Evolutionary conservation across 2,113 vertebrate genomes (phyloP).

Genomic region (Pluvialis apricaria): DNA sequence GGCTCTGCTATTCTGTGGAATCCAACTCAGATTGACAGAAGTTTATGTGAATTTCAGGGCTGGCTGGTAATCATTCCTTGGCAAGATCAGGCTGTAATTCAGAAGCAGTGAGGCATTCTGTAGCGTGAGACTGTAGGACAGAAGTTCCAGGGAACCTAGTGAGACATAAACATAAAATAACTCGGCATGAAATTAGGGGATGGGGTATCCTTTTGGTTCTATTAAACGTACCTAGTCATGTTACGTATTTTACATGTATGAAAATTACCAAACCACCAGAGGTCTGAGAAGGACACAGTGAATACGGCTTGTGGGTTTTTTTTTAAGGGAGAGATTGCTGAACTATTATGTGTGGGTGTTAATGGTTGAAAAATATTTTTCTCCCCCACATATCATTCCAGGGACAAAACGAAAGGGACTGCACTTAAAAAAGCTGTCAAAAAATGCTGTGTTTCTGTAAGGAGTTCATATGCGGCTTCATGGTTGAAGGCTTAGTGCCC

Average conservation of each 20-base stretch:
- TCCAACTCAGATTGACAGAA: neutral
- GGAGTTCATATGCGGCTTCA: neutral
- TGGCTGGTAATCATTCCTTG: neutral
- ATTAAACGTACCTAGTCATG: neutral
- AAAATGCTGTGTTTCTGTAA: neutral
- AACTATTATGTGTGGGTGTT: neutral
- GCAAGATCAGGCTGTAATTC: neutral
- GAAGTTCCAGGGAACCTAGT: neutral
- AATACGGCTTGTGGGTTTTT: neutral
- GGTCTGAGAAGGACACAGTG: neutral
- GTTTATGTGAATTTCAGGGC: neutral
- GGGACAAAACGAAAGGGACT: neutral
- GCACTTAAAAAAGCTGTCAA: neutral
- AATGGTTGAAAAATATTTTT: slow-evolving; percentile 21
- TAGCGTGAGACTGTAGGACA: neutral
- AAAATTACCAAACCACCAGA: neutral
- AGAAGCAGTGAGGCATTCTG: neutral
- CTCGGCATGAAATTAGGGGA: neutral
- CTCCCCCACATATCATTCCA: neutral
- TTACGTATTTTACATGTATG: neutral
- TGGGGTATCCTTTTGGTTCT: neutral
- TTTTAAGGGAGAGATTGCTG: neutral
- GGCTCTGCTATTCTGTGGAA: neutral
- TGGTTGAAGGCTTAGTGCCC: neutral
- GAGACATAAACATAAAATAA: neutral